Percentiles rank a stretch among this genome's conserved stretches.
These are phyloP conservation scores for Telenomus remus DNA, from an alignment of 1,140 invertebrate genomes.

Conservation along the genomic window DNA sequence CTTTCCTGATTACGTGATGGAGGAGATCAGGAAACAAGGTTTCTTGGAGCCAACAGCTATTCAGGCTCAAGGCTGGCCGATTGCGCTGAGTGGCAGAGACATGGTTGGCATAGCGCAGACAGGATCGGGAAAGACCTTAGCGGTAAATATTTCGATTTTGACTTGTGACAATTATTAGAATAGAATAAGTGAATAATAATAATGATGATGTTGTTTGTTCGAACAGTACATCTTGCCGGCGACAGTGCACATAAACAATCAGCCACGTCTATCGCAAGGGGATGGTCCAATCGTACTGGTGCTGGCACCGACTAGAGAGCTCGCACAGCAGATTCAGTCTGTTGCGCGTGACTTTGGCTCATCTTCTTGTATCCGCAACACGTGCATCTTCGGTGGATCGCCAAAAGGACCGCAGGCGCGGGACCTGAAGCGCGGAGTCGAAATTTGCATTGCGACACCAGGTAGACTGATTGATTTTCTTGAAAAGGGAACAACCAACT, in stretches of 20 bases:
- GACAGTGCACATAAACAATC: slow-evolving; percentile 85
- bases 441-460: slow-evolving; percentile 97
- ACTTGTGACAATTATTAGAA: no score
- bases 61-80: slow-evolving; percentile 93
- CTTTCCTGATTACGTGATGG: slow-evolving; percentile 89
- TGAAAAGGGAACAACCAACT: slow-evolving; percentile 91
- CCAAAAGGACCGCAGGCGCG: slow-evolving; percentile 95
- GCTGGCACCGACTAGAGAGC: slow-evolving; percentile 95
- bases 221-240: slow-evolving; percentile 85
- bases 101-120: slow-evolving; percentile 97
- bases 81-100: slow-evolving; percentile 92
- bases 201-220: no score
- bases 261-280: slow-evolving; percentile 82
- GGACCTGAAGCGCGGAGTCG: slow-evolving; percentile 92
- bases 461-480: slow-evolving; percentile 98
- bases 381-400: slow-evolving; percentile 97
- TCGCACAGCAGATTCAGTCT: slow-evolving; percentile 98
- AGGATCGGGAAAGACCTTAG: slow-evolving; percentile 92
- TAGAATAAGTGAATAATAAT: no score
- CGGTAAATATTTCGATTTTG: slow-evolving; percentile 69
- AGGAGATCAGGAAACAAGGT: slow-evolving; percentile 87
- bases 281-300: slow-evolving; percentile 96
- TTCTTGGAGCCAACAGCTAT: slow-evolving; percentile 91
- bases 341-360: slow-evolving; percentile 94
- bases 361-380: slow-evolving; percentile 88